These are phyloP conservation scores for Gymnorhina tibicen DNA, from an alignment of 2,113 vertebrate species.

Conservation along the genomic window DNA sequence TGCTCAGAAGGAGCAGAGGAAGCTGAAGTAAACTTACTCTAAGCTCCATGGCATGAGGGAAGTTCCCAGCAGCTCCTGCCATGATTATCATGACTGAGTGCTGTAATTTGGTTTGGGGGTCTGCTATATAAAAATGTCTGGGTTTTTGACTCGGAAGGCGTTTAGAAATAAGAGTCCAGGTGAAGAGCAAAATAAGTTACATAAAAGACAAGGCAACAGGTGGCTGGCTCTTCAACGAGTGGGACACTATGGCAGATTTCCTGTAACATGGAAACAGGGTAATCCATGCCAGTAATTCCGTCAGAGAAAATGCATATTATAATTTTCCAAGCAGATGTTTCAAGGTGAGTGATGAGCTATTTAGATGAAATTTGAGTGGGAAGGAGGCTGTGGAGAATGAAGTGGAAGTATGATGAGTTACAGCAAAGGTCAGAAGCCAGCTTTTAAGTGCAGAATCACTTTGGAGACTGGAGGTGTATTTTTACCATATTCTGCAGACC, in stretches of 20 bases:
- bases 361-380: conserved; percentile 1
- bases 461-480: not conserved
- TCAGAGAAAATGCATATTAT: not conserved
- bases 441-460: not conserved
- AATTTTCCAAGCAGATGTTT: conserved; percentile 10
- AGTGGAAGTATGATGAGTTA: not conserved
- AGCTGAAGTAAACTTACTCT: conserved; percentile 4
- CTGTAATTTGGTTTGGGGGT: not conserved
- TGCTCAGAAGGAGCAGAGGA: not conserved
- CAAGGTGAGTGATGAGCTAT: not conserved
- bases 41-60: not conserved
- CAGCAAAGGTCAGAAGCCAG: not conserved
- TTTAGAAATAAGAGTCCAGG: not conserved
- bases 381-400: not conserved
- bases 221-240: not conserved
- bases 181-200: not conserved
- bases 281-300: not conserved
- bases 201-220: not conserved
- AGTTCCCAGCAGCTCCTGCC: not conserved
- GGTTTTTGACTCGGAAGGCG: not conserved
- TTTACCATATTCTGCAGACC: not conserved
- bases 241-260: not conserved
- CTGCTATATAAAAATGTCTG: not conserved
- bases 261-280: not conserved
- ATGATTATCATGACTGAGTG: not conserved